A percentile compares a stretch with the other conserved stretches of the same genome.
Evolutionary conservation across 2,797 vertebrate genomes (phyloP).

Genomic region (Typhlichthys subterraneus): DNA sequence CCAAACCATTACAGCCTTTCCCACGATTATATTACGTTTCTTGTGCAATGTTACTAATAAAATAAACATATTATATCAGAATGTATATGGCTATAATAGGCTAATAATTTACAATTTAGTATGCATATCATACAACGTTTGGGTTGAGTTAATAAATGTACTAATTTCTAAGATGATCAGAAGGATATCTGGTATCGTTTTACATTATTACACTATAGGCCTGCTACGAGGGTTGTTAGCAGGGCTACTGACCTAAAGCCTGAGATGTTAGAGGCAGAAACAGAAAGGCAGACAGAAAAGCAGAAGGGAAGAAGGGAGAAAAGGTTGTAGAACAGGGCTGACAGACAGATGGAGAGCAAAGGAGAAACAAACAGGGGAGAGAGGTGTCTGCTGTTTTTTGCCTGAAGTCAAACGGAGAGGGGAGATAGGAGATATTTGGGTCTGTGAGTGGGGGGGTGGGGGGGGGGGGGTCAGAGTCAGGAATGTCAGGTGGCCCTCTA

Average conservation of each 20-base stretch:
- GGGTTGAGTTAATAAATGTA: no score
- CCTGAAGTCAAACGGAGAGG: slow-evolving; percentile 48
- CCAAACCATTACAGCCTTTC: background rate
- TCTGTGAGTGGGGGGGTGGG: slow-evolving; percentile 40
- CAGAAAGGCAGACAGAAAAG: slow-evolving; percentile 3
- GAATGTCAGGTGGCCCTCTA: slow-evolving; percentile 84
- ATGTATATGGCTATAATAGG: background rate
- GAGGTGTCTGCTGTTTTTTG: slow-evolving; percentile 46
- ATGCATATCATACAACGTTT: background rate
- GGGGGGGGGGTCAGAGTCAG: slow-evolving; percentile 67
- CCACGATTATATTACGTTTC: background rate
- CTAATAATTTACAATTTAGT: background rate
- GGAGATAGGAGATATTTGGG: slow-evolving; percentile 19
- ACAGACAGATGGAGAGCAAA: background rate
- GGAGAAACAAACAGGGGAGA: slow-evolving; percentile 25
- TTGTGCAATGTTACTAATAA: background rate
- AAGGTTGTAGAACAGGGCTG: background rate
- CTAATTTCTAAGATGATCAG: no score
- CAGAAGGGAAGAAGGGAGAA: background rate
- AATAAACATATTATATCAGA: background rate
- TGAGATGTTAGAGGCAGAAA: background rate
- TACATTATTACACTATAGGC: no score
- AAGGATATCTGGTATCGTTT: no score
- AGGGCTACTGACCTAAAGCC: no score
- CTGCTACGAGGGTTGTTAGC: no score